These are phyloP conservation scores for Cataglyphis altisquamis DNA, from an alignment of 2,888 invertebrate genomes.

Conservation along the genomic window DNA sequence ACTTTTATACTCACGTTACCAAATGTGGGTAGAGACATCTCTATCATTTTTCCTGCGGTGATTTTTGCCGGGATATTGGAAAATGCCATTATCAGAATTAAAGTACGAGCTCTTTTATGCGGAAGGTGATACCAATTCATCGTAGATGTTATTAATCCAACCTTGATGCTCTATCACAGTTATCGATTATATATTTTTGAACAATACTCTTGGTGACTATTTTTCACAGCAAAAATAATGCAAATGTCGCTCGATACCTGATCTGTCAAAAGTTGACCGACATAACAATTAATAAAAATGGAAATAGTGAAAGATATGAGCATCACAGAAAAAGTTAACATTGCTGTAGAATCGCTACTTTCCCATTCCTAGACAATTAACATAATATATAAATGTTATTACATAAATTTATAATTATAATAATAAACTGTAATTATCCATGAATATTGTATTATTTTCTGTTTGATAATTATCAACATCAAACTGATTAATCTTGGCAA, in stretches of 20 bases:
- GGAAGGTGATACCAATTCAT: constrained; percentile 73
- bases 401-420: not conserved
- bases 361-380: constrained; percentile 68
- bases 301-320: constrained; percentile 53
- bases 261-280: constrained; percentile 66
- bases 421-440: not conserved
- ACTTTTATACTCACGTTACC: constrained; percentile 67
- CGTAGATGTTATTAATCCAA: constrained; percentile 45
- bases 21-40: constrained; percentile 73
- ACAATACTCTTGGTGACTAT: not conserved
- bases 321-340: constrained; percentile 54
- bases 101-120: constrained; percentile 56
- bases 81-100: constrained; percentile 69
- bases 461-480: not conserved
- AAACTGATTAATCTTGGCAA: not conserved
- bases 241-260: constrained; percentile 60
- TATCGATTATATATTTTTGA: constrained; percentile 1
- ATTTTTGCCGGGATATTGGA: constrained; percentile 69
- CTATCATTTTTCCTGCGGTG: constrained; percentile 73
- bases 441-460: not conserved
- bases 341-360: constrained; percentile 41
- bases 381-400: not conserved
- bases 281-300: constrained; percentile 68
- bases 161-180: constrained; percentile 36
- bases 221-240: not conserved